These are phyloP conservation scores for Triplophysa siluroides DNA, from an alignment of 2,113 vertebrate genomes.

Conservation along the genomic window DNA sequence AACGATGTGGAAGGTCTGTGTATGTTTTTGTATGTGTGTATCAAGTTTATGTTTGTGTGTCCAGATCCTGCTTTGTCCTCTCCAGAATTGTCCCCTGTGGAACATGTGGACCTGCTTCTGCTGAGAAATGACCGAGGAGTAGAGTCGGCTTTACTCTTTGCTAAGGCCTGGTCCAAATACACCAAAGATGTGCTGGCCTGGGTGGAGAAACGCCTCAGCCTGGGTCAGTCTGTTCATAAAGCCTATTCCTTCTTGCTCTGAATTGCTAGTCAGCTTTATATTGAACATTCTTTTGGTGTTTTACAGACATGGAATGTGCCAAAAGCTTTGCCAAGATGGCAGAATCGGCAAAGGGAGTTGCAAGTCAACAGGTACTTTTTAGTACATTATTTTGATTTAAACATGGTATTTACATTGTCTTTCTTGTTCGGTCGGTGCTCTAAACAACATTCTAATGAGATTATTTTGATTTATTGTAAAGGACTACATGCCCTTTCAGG, in stretches of 20 bases:
- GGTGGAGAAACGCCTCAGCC: conserved; percentile 91
- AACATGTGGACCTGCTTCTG: conserved; percentile 85
- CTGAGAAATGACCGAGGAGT: conserved; percentile 88
- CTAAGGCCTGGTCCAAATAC: conserved; percentile 96
- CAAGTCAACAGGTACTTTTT: conserved; percentile 82
- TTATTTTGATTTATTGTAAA: conserved; percentile 61
- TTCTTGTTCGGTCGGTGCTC: not conserved
- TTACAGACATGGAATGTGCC: conserved; percentile 88
- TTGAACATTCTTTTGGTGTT: conserved; percentile 11
- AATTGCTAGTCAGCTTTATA: not conserved
- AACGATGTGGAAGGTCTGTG: not conserved
- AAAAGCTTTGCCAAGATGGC: conserved; percentile 91
- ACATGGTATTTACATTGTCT: not conserved
- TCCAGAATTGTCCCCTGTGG: conserved; percentile 80
- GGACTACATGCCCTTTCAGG: conserved; percentile 95
- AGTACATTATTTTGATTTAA: not conserved
- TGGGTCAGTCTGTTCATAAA: conserved; percentile 81
- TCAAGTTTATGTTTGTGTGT: conserved; percentile 14
- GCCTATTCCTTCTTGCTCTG: not conserved
- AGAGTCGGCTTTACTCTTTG: conserved; percentile 90
- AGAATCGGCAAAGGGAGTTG: conserved; percentile 84
- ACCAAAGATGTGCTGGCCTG: conserved; percentile 91
- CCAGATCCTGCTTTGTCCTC: conserved; percentile 62
- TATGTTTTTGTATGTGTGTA: not conserved
- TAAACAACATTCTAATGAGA: not conserved